Percentiles rank a stretch among this genome's conserved stretches.
phyloP scores from a whole-genome alignment of 2,113 vertebrate species.

The Lophura nycthemera region DNA sequence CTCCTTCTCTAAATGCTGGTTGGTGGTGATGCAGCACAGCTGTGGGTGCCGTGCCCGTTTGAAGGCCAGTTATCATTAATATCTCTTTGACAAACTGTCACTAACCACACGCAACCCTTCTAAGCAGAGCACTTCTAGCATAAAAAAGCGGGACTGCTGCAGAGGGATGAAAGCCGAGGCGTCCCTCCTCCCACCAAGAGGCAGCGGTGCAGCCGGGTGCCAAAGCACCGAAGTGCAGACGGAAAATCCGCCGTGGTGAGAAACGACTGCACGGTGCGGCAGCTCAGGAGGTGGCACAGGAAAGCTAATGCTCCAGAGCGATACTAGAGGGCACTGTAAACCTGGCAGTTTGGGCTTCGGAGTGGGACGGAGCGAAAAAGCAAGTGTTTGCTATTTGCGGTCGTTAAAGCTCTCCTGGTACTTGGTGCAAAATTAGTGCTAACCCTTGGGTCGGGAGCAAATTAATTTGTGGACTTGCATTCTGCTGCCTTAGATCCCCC shows the following conservation, averaged over 20 bases:
- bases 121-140: not conserved
- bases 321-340: conserved; percentile 75
- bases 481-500: not conserved
- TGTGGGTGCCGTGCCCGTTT: not conserved
- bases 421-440: conserved; percentile 18
- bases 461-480: conserved; percentile 47
- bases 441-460: conserved; percentile 22
- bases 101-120: not conserved
- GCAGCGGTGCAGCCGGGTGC: not conserved
- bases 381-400: conserved; percentile 32
- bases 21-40: conserved; percentile 29
- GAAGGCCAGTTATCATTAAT: not conserved
- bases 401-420: conserved; percentile 41
- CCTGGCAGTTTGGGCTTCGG: conserved; percentile 51
- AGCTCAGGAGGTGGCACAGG: not conserved
- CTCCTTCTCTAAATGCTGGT: conserved; percentile 28
- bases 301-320: conserved; percentile 19
- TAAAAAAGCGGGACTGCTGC: fast-evolving
- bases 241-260: not conserved
- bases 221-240: fast-evolving
- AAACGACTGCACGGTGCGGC: not conserved
- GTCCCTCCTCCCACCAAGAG: not conserved
- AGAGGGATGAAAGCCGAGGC: fast-evolving
- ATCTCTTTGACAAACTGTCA: not conserved
- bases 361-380: not conserved